Base-by-base conservation (phyloP, 1,140 invertebrate species). In the Gryon sp. region DNA sequence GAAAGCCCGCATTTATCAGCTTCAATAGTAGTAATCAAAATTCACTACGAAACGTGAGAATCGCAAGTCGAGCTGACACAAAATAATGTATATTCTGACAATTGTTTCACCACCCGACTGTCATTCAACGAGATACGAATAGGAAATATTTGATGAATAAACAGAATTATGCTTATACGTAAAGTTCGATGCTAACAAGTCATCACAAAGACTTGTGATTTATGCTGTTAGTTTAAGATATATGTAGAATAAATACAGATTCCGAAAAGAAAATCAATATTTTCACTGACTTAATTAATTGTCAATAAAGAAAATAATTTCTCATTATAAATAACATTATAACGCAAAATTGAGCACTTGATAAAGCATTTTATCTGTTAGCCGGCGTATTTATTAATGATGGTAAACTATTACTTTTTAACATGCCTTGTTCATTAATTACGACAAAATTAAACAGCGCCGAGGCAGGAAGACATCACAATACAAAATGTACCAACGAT, bases 131-230 rank as follows among this genome's bases (percentile, higher is more conserved):
- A 50, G 34, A 40, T 50, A 24, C 7, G 22, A 38, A 11, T n/a
- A 2, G n/a, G 11, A 62, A 50, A 48, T 50, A 24, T 6, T 65
- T 52, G 48, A 43, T 38, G 45, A 9, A 11, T 19, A 22, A 41
- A 41, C 45, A 52, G 41, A 65, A 52, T 30, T 22, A 18, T 14
- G 38, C 19, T 16, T 9, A 14, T 12, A 30, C 38, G 28, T n/a
- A n/a, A n/a, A 46, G 41, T 30, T 18, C 16, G 30, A 68, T 57
- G 45, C 59, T 69, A 50, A 59, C 43, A 52, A 50, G 38, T 60
- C 60, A 70, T 70, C 60, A 26, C 26, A n/a, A n/a, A n/a, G n/a
- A n/a, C n/a, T n/a, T 6, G 8, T 19, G 34, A 48, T 22, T 45
- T 45, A 70, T 45, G 66, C n/a, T 24, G 18, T 59, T 45, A 11